Base-by-base conservation (phyloP, 2,888 invertebrate genomes). In the Meiosimyza platycephala region DNA sequence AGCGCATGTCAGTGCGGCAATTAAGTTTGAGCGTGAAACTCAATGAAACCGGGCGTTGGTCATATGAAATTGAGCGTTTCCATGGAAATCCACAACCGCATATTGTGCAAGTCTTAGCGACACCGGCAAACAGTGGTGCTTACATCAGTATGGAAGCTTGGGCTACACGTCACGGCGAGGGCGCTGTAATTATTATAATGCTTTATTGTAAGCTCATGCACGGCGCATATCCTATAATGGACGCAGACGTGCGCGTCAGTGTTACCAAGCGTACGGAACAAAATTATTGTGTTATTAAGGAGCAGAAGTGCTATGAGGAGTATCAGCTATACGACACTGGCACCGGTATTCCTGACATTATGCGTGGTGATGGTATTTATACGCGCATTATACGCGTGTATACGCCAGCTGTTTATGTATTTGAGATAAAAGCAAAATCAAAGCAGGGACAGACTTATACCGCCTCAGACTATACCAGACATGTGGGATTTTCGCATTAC, bases 361-460 rank as follows among this genome's bases (percentile, higher is more conserved):
- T 89, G 28, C 89, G 88, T 81, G 90, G 90, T 1, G 92, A 92
- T 83, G 92, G 92, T 1, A 88, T 92, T 13, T 92, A 92, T 80
- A 90, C 91, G 1, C 88, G 91, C 60, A 91, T 91, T 81, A 90
- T 90, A 77, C 89, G 87, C 75, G 85, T 86, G 6, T 84, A 85
- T 28, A 85, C 86, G 63, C 84, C 88, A 1, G 90, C 90, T 16
- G 80, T 86, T 51, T 90, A 90, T 79, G 89, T 87, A 6, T 89
- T 90, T 76, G 88, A 89, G 78, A 87, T 89, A 50, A 89, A 89
- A 77, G 89, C 89, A 9, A 90, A 90, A 3, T 90, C 57, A 5
- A 12, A n/a, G 3, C 12, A 47, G 6, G 47, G 33, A n/a, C 66
- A 6, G 15, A 54, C 66, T 11, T 66, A 54, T 33, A 54, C 52